A percentile compares a stretch with the other conserved stretches of the same genome.
Conservation (phyloP, 2,888 invertebrate species). For the Synanthedon vespiformis region DNA sequence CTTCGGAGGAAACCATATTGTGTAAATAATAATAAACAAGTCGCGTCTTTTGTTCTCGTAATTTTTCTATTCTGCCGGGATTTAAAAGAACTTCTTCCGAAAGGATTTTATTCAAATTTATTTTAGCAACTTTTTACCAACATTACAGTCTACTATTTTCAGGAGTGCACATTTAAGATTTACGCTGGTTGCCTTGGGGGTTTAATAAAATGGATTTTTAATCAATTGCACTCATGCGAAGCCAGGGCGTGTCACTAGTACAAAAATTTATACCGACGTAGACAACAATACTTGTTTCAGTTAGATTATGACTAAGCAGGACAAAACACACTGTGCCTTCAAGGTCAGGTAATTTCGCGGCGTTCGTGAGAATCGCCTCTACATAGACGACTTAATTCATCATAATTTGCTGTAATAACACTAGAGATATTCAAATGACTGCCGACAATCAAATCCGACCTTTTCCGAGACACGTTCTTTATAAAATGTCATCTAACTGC, state of each 20-base stretch:
- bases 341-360: constrained; percentile 58
- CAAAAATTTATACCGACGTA: neutral
- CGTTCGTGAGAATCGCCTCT: constrained; percentile 53
- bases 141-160: too few relatives aligned
- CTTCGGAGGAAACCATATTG: neutral
- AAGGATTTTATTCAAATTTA: too few relatives aligned
- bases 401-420: constrained; percentile 66
- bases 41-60: too few relatives aligned
- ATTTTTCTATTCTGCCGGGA: too few relatives aligned
- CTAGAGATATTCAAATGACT: constrained; percentile 65
- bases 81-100: too few relatives aligned
- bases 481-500: constrained; percentile 66
- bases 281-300: neutral
- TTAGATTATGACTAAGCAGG: neutral
- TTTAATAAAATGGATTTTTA: too few relatives aligned
- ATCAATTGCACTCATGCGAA: too few relatives aligned
- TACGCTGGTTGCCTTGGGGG: too few relatives aligned
- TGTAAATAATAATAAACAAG: too few relatives aligned
- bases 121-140: too few relatives aligned
- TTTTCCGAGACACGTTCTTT: constrained; percentile 67
- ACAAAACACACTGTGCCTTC: constrained; percentile 10
- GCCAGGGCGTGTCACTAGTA: too few relatives aligned
- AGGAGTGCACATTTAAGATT: too few relatives aligned
- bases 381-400: constrained; percentile 61
- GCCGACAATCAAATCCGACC: constrained; percentile 68